Base-by-base conservation (phyloP, 1,140 invertebrate genomes). In the Phocides pigmalion region DNA sequence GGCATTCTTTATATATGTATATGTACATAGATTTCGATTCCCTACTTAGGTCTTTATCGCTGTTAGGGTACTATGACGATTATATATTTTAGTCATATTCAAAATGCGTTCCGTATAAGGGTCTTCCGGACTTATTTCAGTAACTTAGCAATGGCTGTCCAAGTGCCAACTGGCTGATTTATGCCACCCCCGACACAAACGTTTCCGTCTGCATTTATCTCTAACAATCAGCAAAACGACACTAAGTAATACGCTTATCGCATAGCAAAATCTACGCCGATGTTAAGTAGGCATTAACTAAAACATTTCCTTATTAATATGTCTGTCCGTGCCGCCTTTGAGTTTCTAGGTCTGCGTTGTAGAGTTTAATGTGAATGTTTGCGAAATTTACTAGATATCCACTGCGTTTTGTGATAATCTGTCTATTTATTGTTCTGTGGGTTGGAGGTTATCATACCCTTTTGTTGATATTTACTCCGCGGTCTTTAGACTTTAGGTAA, bases 291-390 rank as follows among this genome's bases (percentile, higher is more conserved):
- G 28, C 47, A 51, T 53, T 28, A 14, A 58, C 61, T 53, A 63
- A 68, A 59, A 63, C 56, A 62, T 68, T 68, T 63, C 66, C 66
- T 63, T 63, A 63, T 58, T 68, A 68, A 61, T 54, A 39, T 25
- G 16, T 51, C 25, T 51, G 49, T 39, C 22, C 15, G 41, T 32
- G 5, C 54, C 41, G 56, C 58, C 19, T 65, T 46, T 35, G 51
- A 39, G 15, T 41, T 61, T 46, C 32, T 47, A 61, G 42, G 25
- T 42, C 20, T 42, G 14, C 42, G 20, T 58, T 28, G 22, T 44
- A 58, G 20, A 15, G 42, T 15, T 59, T 47, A 59, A 58, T 58
- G 54, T 44, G 41, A 58, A 58, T 41, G 41, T 12, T 58, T 58
- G 54, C 54, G 41, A 59, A 59, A 59, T 20, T 59, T 5, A 46